phyloP scores from a whole-genome alignment of 2,888 invertebrate species.

The Therioaphis trifolii region DNA sequence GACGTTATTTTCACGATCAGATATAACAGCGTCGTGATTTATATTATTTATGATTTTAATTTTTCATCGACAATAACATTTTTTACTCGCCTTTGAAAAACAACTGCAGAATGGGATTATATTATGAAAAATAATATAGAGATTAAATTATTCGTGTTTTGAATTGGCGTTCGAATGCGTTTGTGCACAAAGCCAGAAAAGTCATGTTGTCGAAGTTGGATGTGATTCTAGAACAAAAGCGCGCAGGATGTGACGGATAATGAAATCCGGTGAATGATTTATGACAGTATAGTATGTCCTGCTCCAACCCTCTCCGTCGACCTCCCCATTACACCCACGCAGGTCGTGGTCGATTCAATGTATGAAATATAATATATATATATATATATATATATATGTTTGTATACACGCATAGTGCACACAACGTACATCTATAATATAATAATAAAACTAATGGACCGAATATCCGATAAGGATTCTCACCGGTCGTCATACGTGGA shows the following conservation, averaged over 20 bases:
- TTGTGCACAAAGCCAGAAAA: constrained; percentile 27
- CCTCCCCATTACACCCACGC: constrained; percentile 43
- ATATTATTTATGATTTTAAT: no score
- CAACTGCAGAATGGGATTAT: not conserved
- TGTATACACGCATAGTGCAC: not conserved
- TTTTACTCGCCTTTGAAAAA: not conserved
- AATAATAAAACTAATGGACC: constrained; percentile 61
- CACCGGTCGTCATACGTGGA: constrained; percentile 50
- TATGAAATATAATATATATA: not conserved
- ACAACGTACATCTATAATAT: constrained; percentile 11
- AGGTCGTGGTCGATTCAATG: constrained; percentile 7
- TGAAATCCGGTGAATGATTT: constrained; percentile 59
- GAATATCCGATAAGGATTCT: constrained; percentile 61
- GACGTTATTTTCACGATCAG: no score
- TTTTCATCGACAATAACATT: no score
- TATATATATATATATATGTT: constrained; percentile 5
- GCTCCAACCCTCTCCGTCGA: constrained; percentile 4
- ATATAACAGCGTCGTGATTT: no score
- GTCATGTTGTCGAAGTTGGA: constrained; percentile 33
- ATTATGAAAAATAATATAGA: not conserved
- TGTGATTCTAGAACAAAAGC: constrained; percentile 53
- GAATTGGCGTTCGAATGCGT: constrained; percentile 26
- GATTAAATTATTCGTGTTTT: constrained; percentile 12
- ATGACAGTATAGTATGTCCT: constrained; percentile 17
- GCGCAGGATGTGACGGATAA: constrained; percentile 60